These are phyloP conservation scores for Papilio xuthus DNA, from an alignment of 1,140 invertebrate species.

Conservation along the genomic window DNA sequence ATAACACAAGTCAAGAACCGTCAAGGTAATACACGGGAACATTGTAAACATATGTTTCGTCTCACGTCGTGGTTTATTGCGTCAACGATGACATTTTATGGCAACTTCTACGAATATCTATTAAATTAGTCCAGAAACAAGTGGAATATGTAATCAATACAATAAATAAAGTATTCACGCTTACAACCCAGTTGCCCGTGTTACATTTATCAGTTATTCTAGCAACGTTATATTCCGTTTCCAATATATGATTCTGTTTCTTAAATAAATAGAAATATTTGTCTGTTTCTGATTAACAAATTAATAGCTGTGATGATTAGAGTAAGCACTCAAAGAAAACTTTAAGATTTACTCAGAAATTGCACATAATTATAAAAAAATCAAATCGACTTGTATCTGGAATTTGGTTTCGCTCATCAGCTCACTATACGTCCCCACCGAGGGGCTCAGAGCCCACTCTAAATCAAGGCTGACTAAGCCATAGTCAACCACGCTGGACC, in stretches of 20 bases:
- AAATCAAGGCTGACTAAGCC: too few species aligned
- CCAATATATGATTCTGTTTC: not conserved
- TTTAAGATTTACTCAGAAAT: too few species aligned
- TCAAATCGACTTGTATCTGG: too few species aligned
- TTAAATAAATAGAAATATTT: not conserved
- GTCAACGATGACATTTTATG: not conserved
- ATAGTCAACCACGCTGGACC: too few species aligned
- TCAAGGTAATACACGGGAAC: not conserved
- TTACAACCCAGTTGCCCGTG: not conserved
- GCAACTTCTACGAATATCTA: not conserved
- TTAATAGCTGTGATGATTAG: too few species aligned
- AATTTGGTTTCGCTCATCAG: too few species aligned
- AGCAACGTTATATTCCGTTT: not conserved
- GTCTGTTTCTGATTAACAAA: too few species aligned
- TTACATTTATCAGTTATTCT: not conserved
- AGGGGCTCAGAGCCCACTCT: too few species aligned
- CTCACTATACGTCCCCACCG: too few species aligned
- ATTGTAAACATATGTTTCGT: not conserved
- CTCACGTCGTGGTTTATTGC: not conserved
- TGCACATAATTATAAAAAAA: too few species aligned
- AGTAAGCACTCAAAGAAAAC: too few species aligned
- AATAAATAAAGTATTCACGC: not conserved
- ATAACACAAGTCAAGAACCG: not conserved
- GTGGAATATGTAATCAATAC: not conserved
- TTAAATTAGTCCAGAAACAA: not conserved